Evolutionary conservation across 1,140 invertebrate genomes (phyloP).

Genomic region (Aporrectodea caliginosa): DNA sequence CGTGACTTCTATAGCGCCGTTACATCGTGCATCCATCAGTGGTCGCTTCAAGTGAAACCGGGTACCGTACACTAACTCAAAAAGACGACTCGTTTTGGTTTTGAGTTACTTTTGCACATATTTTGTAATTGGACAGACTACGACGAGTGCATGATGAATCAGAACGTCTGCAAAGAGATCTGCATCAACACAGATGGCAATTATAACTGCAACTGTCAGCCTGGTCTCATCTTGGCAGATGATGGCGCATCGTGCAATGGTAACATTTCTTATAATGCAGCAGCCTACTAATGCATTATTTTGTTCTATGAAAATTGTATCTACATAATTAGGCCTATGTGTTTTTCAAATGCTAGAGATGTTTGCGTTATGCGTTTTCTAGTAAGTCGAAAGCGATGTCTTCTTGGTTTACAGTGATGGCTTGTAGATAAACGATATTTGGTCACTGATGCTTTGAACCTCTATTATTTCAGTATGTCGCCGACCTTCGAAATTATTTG

Average conservation of each 20-base stretch:
- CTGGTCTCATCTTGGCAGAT: constrained; percentile 26
- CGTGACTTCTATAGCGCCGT: neutral
- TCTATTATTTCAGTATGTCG: too few relatives aligned
- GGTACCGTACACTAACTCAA: neutral
- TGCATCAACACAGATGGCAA: constrained; percentile 21
- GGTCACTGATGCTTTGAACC: too few relatives aligned
- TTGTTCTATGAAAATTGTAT: neutral
- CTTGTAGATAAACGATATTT: neutral
- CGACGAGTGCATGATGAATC: constrained; percentile 24
- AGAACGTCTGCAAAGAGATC: constrained; percentile 15
- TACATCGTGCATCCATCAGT: neutral
- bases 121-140: constrained; percentile 21
- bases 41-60: neutral
- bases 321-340: too few relatives aligned
- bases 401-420: neutral
- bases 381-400: neutral
- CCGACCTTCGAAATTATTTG: too few relatives aligned
- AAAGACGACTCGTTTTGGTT: too few relatives aligned
- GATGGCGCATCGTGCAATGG: constrained; percentile 25
- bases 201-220: constrained; percentile 24
- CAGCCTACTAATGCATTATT: neutral
- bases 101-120: too few relatives aligned
- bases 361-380: neutral
- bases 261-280: neutral
- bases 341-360: neutral